Evolutionary conservation across 2,113 vertebrate genomes (phyloP).

Genomic region (Plecturocebus donacophilus): DNA sequence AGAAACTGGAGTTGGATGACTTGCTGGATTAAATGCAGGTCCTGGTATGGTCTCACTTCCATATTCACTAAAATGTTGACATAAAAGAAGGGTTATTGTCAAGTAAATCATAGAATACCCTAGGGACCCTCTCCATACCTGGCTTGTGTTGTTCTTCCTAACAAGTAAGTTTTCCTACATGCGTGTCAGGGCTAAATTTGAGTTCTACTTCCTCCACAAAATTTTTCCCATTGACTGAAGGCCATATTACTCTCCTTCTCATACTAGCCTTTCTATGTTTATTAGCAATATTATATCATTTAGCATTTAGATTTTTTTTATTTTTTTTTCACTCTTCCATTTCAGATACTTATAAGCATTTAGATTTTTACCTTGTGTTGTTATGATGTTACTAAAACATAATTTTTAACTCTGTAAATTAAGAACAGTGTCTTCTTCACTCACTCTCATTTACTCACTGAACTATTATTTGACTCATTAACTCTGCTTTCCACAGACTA

Average conservation of each 20-base stretch:
- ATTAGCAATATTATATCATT: background rate
- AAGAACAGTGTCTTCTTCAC: background rate
- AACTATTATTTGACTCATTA: conserved; percentile 28
- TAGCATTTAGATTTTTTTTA: conserved; percentile 12
- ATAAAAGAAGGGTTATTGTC: conserved; percentile 55
- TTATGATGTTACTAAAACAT: conserved; percentile 14
- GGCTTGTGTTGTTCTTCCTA: conserved; percentile 8
- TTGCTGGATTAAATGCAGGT: conserved; percentile 83
- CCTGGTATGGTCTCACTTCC: conserved; percentile 90
- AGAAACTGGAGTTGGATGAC: conserved; percentile 85
- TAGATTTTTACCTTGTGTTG: background rate
- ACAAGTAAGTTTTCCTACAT: conserved; percentile 9
- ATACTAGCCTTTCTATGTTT: background rate
- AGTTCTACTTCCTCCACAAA: conserved; percentile 24
- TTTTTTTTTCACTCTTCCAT: too few relatives aligned
- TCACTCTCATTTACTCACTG: background rate
- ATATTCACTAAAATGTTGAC: conserved; percentile 88
- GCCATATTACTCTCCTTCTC: background rate
- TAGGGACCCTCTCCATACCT: background rate
- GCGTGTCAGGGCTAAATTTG: background rate
- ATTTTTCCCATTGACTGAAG: background rate
- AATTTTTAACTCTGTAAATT: conserved; percentile 40
- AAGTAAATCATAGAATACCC: conserved; percentile 11
- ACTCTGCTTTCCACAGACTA: background rate
- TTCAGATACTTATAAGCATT: background rate